These are phyloP conservation scores for Lithophane semibrunnea DNA, from an alignment of 2,888 invertebrate species.

Conservation along the genomic window DNA sequence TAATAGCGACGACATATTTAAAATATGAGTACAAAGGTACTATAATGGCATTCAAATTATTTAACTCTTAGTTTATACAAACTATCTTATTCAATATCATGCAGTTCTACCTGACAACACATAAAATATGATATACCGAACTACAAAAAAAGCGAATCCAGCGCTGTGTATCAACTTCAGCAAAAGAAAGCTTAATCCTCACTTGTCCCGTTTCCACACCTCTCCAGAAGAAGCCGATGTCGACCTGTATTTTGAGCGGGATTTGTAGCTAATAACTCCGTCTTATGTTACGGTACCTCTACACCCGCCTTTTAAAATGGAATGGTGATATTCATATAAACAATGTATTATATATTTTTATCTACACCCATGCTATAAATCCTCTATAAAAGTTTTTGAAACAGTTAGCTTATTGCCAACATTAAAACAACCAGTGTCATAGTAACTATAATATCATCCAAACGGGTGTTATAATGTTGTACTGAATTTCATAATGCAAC, in stretches of 20 bases:
- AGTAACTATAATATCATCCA: too few relatives aligned
- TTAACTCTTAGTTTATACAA: not conserved
- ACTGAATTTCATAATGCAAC: too few relatives aligned
- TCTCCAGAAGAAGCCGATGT: constrained; percentile 49
- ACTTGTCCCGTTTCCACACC: constrained; percentile 70
- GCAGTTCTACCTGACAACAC: not conserved
- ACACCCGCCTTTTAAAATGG: not conserved
- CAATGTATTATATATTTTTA: too few relatives aligned
- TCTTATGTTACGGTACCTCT: not conserved
- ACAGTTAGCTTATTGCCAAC: too few relatives aligned
- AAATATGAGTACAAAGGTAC: too few relatives aligned
- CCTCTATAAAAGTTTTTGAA: too few relatives aligned
- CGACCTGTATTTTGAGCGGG: constrained; percentile 69
- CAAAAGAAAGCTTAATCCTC: constrained; percentile 64
- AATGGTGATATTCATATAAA: not conserved
- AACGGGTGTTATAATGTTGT: too few relatives aligned
- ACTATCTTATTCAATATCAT: not conserved
- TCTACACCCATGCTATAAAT: too few relatives aligned
- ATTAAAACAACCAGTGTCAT: too few relatives aligned
- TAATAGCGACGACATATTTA: too few relatives aligned
- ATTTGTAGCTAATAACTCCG: constrained; percentile 67
- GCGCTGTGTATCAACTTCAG: constrained; percentile 19
- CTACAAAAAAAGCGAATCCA: not conserved
- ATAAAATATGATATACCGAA: not conserved
- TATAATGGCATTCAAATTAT: not conserved